A percentile compares a stretch with the other conserved stretches of the same genome.
These are phyloP conservation scores for Drosophila leonis DNA, from an alignment of 2,888 invertebrate genomes.

Conservation along the genomic window DNA sequence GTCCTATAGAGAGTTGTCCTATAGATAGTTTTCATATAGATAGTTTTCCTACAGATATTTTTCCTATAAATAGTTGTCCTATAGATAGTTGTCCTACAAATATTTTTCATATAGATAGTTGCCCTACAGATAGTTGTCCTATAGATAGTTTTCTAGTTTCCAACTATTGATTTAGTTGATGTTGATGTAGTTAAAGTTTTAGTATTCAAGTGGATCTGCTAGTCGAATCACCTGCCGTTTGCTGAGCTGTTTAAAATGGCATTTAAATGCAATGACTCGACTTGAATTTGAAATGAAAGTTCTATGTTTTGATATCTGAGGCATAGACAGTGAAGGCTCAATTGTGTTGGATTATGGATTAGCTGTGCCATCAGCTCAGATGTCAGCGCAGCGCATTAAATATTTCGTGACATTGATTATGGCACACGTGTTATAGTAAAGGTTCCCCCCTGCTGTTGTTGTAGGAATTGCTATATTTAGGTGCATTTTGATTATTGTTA, in stretches of 20 bases:
- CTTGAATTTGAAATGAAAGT: not conserved
- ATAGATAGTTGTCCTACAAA: too few species aligned
- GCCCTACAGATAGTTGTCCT: too few species aligned
- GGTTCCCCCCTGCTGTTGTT: conserved; percentile 5
- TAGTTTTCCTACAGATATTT: too few species aligned
- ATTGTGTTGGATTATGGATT: not conserved
- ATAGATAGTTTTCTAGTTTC: not conserved
- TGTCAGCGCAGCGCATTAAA: conserved; percentile 26
- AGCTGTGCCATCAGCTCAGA: conserved; percentile 5
- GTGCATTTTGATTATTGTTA: conserved; percentile 58
- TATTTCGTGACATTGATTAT: conserved; percentile 38
- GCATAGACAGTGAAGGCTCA: not conserved
- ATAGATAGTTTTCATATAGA: too few species aligned
- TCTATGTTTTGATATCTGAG: not conserved
- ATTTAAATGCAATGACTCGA: not conserved
- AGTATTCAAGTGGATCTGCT: not conserved
- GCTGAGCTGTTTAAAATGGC: not conserved
- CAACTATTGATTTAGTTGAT: not conserved
- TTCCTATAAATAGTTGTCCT: too few species aligned
- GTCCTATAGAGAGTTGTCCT: too few species aligned
- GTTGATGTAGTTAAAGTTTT: not conserved
- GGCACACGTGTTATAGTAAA: conserved; percentile 26
- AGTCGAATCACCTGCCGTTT: not conserved
- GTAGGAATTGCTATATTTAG: conserved; percentile 55
- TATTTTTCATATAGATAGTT: too few species aligned